phyloP scores from a whole-genome alignment of 2,888 invertebrate species.

The Schizotus pectinicornis region DNA sequence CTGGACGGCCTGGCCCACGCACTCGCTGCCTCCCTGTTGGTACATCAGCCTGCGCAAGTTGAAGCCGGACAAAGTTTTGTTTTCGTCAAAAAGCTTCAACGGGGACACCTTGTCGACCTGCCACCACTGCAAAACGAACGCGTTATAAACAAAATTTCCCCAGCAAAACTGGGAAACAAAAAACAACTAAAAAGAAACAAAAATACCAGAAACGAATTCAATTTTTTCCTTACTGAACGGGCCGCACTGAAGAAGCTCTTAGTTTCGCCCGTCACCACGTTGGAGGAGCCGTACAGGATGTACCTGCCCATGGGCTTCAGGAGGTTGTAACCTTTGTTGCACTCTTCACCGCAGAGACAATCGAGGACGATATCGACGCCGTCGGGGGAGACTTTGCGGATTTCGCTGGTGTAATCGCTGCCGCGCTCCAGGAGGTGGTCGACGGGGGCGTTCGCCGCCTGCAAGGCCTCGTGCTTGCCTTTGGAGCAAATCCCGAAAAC shows the following conservation, averaged over 20 bases:
- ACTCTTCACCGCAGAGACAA: constrained; percentile 88
- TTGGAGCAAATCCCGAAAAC: constrained; percentile 87
- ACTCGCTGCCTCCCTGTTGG: constrained; percentile 75
- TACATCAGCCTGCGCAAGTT: constrained; percentile 84
- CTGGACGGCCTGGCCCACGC: constrained; percentile 73
- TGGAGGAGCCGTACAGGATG: constrained; percentile 85
- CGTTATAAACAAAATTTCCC: constrained; percentile 1
- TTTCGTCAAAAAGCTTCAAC: constrained; percentile 87
- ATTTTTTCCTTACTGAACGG: constrained; percentile 74
- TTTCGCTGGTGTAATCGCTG: constrained; percentile 82
- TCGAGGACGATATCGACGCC: constrained; percentile 89
- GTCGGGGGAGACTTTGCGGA: constrained; percentile 77
- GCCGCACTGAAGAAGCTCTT: constrained; percentile 92
- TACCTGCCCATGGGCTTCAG: constrained; percentile 90
- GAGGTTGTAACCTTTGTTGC: constrained; percentile 81
- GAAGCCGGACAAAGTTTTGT: constrained; percentile 82
- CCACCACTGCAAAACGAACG: constrained; percentile 74
- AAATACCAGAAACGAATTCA: constrained; percentile 3
- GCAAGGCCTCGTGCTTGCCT: constrained; percentile 83
- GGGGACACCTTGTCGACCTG: constrained; percentile 91
- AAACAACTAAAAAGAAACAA: constrained; percentile 5
- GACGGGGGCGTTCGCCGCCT: constrained; percentile 70
- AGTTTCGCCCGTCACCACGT: constrained; percentile 88
- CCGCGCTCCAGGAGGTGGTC: constrained; percentile 82
- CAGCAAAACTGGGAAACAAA: not conserved